A percentile compares a stretch with the other conserved stretches of the same genome.
These are phyloP conservation scores for Napeogenes inachia DNA, from an alignment of 2,888 invertebrate species.

Conservation along the genomic window DNA sequence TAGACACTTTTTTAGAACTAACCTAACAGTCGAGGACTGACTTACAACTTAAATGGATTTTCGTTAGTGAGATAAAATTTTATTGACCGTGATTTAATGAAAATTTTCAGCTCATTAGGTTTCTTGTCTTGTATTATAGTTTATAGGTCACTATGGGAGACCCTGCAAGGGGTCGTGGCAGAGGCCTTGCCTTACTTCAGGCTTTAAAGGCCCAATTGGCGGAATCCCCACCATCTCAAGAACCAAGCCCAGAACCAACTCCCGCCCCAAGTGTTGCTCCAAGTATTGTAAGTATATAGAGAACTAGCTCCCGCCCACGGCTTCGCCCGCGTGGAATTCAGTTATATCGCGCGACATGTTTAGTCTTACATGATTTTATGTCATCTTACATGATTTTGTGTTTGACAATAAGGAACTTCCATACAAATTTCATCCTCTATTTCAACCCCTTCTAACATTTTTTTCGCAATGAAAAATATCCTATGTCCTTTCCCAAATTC, in stretches of 20 bases:
- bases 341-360: too few species aligned
- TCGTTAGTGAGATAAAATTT: neutral
- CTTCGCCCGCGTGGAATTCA: too few species aligned
- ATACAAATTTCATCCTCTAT: too few species aligned
- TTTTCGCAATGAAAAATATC: too few species aligned
- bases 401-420: too few species aligned
- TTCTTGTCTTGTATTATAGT: slow-evolving; percentile 5
- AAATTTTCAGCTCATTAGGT: neutral
- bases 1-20: too few species aligned
- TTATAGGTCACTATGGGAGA: slow-evolving; percentile 50
- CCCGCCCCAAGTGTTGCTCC: slow-evolving; percentile 42
- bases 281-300: slow-evolving; percentile 44
- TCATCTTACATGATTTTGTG: too few species aligned
- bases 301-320: too few species aligned
- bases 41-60: neutral
- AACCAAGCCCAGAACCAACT: slow-evolving; percentile 41
- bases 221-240: slow-evolving; percentile 43
- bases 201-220: slow-evolving; percentile 51
- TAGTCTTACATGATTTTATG: too few species aligned
- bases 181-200: slow-evolving; percentile 59
- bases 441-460: too few species aligned
- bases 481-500: too few species aligned
- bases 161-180: slow-evolving; percentile 55
- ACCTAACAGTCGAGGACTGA: too few species aligned
- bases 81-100: neutral